These are phyloP conservation scores for Tachyglossus aculeatus DNA, from an alignment of 2,797 vertebrate species.

Conservation along the genomic window DNA sequence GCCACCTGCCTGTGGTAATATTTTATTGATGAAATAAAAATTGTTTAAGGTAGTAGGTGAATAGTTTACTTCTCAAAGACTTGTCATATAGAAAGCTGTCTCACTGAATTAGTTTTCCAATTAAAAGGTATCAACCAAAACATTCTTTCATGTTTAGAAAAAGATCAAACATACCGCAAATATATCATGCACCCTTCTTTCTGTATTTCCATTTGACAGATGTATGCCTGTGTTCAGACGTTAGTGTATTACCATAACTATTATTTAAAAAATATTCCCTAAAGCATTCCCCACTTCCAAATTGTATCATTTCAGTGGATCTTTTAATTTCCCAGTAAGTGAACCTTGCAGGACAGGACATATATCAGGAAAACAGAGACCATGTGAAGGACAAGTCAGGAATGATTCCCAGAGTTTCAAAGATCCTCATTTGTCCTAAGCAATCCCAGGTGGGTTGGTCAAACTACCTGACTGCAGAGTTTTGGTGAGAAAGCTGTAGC, in stretches of 20 bases:
- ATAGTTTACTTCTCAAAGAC: conserved; percentile 24
- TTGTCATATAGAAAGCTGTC: conserved; percentile 58
- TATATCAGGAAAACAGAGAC: no score
- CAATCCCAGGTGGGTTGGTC: no score
- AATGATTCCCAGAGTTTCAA: no score
- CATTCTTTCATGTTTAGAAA: neutral
- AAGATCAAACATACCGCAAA: neutral
- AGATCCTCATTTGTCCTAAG: no score
- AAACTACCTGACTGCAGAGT: no score
- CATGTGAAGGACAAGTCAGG: no score
- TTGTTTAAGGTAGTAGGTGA: conserved; percentile 47
- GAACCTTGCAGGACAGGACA: no score
- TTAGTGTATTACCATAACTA: conserved; percentile 66
- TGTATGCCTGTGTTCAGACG: conserved; percentile 63
- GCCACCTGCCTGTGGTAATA: conserved; percentile 57
- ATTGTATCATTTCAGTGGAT: conserved; percentile 59
- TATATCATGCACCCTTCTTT: conserved; percentile 60
- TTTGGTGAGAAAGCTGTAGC: neutral
- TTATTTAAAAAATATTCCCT: conserved; percentile 63
- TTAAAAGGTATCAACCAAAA: conserved; percentile 31
- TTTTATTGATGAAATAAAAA: conserved; percentile 71
- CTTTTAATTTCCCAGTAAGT: no score
- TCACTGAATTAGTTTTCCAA: conserved; percentile 61
- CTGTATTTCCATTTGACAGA: conserved; percentile 67
- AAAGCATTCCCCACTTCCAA: conserved; percentile 58